phyloP scores from a whole-genome alignment of 2,797 vertebrate genomes.

The Onychomys arenicola region DNA sequence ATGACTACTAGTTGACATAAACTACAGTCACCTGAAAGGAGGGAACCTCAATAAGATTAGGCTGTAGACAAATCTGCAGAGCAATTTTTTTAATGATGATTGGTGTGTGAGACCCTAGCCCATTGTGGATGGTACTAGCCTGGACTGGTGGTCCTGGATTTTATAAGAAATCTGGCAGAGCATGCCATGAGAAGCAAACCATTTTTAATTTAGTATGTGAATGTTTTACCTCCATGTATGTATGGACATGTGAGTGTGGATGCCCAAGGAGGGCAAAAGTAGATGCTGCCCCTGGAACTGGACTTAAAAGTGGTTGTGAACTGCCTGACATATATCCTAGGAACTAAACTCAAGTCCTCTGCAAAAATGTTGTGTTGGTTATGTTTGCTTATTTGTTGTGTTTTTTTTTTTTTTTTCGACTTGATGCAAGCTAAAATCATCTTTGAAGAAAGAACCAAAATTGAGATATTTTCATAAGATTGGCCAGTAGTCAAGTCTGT shows the following conservation, averaged over 20 bases:
- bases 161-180: not conserved
- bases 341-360: not conserved
- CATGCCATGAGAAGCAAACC: too few species aligned
- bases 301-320: too few species aligned
- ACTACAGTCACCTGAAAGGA: not conserved
- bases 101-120: not conserved
- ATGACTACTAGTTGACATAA: not conserved
- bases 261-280: too few species aligned
- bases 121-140: not conserved
- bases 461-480: not conserved
- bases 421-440: not conserved
- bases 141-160: not conserved
- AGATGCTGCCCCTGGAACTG: too few species aligned
- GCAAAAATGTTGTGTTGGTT: not conserved
- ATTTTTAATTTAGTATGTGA: too few species aligned
- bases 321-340: too few species aligned
- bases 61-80: not conserved
- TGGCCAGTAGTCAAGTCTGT: not conserved
- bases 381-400: not conserved
- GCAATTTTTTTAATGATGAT: not conserved
- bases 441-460: not conserved
- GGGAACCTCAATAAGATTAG: not conserved
- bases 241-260: too few species aligned
- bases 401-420: not conserved
- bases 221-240: too few species aligned